Evolutionary conservation across 1,140 invertebrate species (phyloP), one percentile per base, ranked within the genome.

Genomic region (Calephelis nemesis): DNA sequence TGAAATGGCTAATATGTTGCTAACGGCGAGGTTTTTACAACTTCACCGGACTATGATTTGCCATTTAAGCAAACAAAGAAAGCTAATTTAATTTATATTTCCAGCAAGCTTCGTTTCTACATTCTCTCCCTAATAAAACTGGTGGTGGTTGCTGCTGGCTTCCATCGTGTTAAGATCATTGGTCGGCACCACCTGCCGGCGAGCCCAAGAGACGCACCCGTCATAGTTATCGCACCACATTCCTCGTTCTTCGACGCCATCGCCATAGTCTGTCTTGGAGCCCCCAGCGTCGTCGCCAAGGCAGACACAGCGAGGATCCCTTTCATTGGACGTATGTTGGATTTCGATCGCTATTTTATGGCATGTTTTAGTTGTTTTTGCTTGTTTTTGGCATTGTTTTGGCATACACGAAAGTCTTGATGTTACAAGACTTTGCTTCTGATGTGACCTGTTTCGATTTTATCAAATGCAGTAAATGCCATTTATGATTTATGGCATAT

Each of bases 231-330:
- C 62, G 97, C 97, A 15, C 97, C 98, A 7, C 98, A 98, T 89
- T 98, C 97, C 19, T 95, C 96, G 67, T 98, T 96, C 93, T 96
- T 97, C 91, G 98, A 98, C 92, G 96, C 96, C 65, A 94, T 98
- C 70, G 94, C 95, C 70, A 95, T 97, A 70, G 94, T 97, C 70
- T 94, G 95, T 74, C 93, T 97, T 69, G 95, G 95, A 40, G 96
- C 96, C 30, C 97, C 97, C 5, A 96, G 96, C 81, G 96, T 98
- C 83, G 97, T 98, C 73, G 96, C 97, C 67, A 98, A 97, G 85
- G 95, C 94, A 15, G 96, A 97, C 85, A 95, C 95, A 42, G 94
- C 95, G 47, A 90, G 93, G 67, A 94, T 97, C 77, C 96, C 96
- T 50, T 93, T 98, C 81, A 97, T 98, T 91, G 98, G 97, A 94